phyloP scores from a whole-genome alignment of 2,888 invertebrate species.

The Sipha maydis region DNA sequence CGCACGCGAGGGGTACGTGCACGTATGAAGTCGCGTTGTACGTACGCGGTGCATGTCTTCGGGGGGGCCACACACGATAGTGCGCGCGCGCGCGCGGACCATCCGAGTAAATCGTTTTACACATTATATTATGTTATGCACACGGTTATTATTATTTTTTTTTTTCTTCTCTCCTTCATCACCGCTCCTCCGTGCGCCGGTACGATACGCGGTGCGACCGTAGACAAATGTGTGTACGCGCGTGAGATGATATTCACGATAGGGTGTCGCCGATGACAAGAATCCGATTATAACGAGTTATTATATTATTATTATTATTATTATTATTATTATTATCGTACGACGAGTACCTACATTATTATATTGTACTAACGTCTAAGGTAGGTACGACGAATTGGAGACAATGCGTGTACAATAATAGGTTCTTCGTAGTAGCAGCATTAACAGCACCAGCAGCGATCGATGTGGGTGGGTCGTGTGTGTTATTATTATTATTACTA shows the following conservation, averaged over 20 bases:
- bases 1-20: background rate
- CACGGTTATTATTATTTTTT: too few species aligned
- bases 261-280: slow-evolving; percentile 32
- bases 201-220: too few species aligned
- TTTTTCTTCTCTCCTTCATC: background rate
- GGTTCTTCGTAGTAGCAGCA: background rate
- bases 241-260: background rate
- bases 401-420: slow-evolving; percentile 20
- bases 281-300: background rate
- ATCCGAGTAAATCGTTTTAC: too few species aligned
- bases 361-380: background rate
- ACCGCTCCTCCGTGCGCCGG: background rate
- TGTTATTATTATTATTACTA: too few species aligned
- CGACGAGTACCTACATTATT: too few species aligned
- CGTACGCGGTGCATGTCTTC: background rate
- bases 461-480: slow-evolving; percentile 43
- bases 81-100: background rate
- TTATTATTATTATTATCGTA: too few species aligned
- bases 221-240: too few species aligned
- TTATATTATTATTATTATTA: background rate
- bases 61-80: background rate
- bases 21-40: too few species aligned
- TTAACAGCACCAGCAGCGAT: background rate
- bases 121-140: too few species aligned
- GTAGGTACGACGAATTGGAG: slow-evolving; percentile 23